Conservation (phyloP, 2,113 vertebrate genomes). For the Gobius niger region DNA sequence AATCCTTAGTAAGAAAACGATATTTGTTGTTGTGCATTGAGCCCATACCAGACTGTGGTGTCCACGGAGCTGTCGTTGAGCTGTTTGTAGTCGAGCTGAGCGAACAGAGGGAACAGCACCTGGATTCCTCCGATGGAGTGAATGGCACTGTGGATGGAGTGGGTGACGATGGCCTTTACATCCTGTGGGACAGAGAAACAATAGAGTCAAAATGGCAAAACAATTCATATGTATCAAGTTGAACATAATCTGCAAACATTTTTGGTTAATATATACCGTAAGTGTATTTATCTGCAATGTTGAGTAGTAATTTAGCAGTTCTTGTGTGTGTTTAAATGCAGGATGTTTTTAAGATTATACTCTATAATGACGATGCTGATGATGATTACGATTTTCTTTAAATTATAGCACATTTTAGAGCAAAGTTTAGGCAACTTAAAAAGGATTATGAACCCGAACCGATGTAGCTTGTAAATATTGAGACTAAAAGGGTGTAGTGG, state of each 20-base stretch:
- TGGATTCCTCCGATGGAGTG: conserved; percentile 99
- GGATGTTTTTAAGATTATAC: not conserved
- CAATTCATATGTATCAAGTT: no score
- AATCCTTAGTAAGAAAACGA: not conserved
- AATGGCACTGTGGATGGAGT: conserved; percentile 99
- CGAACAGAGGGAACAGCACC: conserved; percentile 97
- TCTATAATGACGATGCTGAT: not conserved
- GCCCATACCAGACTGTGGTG: conserved; percentile 90
- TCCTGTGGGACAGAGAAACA: conserved; percentile 76
- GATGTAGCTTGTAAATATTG: not conserved
- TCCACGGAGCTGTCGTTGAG: conserved; percentile 95
- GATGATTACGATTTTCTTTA: no score
- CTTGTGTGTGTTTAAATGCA: not conserved
- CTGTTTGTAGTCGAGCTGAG: conserved; percentile 95
- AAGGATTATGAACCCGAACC: not conserved
- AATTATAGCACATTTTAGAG: not conserved
- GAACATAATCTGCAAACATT: no score
- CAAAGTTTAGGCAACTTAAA: not conserved
- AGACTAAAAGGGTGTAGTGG: not conserved
- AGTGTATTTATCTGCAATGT: no score
- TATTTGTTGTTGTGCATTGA: not conserved
- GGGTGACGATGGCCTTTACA: conserved; percentile 98
- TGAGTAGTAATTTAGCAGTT: no score
- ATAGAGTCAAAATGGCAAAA: not conserved
- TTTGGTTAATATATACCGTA: no score